phyloP scores from a whole-genome alignment of 2,797 vertebrate species.

The Oophaga sylvatica region DNA sequence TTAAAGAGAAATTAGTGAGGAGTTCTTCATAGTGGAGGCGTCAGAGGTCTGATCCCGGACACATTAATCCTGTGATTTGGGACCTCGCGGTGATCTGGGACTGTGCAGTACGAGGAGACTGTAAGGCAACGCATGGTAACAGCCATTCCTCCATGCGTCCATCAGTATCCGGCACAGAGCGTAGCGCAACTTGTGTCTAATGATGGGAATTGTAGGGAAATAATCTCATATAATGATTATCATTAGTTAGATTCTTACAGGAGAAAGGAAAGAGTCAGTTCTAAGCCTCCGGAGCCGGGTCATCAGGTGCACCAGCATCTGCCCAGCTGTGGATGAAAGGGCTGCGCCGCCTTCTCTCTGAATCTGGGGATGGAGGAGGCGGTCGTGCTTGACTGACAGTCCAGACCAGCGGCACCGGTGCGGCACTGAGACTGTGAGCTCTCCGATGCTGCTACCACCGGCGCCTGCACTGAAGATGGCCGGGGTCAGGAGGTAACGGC shows the following conservation, averaged over 20 bases:
- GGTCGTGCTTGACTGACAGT: no score
- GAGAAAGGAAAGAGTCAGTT: background rate
- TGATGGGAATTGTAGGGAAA: background rate
- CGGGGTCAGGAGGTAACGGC: no score
- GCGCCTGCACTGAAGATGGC: no score
- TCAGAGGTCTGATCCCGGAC: slow-evolving; percentile 83
- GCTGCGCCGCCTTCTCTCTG: no score
- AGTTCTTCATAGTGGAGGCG: slow-evolving; percentile 88
- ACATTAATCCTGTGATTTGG: slow-evolving; percentile 87
- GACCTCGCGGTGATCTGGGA: slow-evolving; percentile 74
- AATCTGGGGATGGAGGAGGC: no score
- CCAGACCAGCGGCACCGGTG: no score
- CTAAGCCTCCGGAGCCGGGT: no score
- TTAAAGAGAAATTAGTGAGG: slow-evolving; percentile 90
- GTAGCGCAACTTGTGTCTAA: background rate
- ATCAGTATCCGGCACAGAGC: background rate
- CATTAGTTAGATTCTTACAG: background rate
- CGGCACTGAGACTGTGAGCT: no score
- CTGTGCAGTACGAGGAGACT: slow-evolving; percentile 59
- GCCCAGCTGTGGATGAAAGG: no score
- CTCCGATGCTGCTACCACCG: no score
- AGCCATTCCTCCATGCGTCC: slow-evolving; percentile 8
- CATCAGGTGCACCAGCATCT: no score
- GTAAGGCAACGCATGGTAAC: background rate
- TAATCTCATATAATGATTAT: background rate